These are phyloP conservation scores for Trachelus iudaicus DNA, from an alignment of 2,888 invertebrate species.

Conservation along the genomic window DNA sequence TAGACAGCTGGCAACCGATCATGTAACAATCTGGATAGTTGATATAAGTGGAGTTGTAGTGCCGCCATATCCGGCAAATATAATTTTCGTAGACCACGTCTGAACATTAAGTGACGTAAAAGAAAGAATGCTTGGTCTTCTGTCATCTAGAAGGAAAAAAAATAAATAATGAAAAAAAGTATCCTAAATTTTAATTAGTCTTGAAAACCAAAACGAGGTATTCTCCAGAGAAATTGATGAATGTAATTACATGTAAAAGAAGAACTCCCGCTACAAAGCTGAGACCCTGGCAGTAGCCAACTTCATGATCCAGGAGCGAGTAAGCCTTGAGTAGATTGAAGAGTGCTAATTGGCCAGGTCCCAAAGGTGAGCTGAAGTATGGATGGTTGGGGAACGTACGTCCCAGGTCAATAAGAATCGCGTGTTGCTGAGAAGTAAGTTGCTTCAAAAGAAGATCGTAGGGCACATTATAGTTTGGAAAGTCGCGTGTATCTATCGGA, in stretches of 20 bases:
- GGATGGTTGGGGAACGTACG: constrained; percentile 95
- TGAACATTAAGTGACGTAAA: constrained; percentile 91
- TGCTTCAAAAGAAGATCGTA: constrained; percentile 86
- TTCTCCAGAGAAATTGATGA: neutral
- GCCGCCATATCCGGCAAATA: constrained; percentile 96
- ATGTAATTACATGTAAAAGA: constrained; percentile 84
- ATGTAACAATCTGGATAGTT: constrained; percentile 89
- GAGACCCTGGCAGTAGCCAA: constrained; percentile 96
- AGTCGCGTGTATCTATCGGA: constrained; percentile 76
- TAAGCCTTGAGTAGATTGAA: constrained; percentile 97
- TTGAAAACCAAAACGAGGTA: neutral
- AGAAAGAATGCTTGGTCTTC: constrained; percentile 91
- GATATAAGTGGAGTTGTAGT: constrained; percentile 90
- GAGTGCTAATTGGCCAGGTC: constrained; percentile 91
- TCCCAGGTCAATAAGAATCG: constrained; percentile 94
- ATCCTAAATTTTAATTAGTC: neutral
- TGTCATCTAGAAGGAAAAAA: constrained; percentile 78
- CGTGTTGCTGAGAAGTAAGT: constrained; percentile 95
- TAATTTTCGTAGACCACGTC: constrained; percentile 86
- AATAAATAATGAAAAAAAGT: constrained; percentile 10
- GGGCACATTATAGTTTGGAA: constrained; percentile 81
- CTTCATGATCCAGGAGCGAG: constrained; percentile 91
- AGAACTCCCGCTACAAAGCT: constrained; percentile 96
- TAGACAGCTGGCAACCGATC: constrained; percentile 89
- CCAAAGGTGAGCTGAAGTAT: constrained; percentile 91